A percentile compares a stretch with the other conserved stretches of the same genome.
phyloP scores from a whole-genome alignment of 2,888 invertebrate genomes.

The Tiliacea citrago region DNA sequence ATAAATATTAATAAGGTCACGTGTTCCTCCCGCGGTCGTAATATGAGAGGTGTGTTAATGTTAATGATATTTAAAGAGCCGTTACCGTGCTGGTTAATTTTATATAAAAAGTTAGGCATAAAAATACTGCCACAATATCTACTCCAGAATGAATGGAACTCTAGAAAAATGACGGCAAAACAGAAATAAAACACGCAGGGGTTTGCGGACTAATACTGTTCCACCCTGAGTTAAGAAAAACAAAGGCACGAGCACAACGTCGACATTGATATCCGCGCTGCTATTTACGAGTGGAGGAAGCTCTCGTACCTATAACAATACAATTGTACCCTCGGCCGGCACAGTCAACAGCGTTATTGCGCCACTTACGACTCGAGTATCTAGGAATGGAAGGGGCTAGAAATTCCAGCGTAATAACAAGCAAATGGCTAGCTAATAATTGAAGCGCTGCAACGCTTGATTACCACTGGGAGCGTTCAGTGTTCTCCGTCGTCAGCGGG shows the following conservation, averaged over 20 bases:
- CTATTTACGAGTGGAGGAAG: slow-evolving; percentile 66
- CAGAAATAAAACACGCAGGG: neutral
- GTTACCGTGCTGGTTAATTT: slow-evolving; percentile 29
- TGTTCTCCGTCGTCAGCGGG: slow-evolving; percentile 28
- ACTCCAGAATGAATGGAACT: neutral
- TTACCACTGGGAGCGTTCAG: slow-evolving; percentile 51
- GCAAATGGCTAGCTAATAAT: slow-evolving; percentile 66
- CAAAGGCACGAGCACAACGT: slow-evolving; percentile 49
- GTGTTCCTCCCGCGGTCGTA: slow-evolving; percentile 31
- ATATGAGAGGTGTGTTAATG: slow-evolving; percentile 36
- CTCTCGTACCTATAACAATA: slow-evolving; percentile 67
- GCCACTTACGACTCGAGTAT: slow-evolving; percentile 59
- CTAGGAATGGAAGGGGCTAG: slow-evolving; percentile 61
- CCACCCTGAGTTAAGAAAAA: slow-evolving; percentile 52
- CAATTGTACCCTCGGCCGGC: slow-evolving; percentile 61
- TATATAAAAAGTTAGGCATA: slow-evolving; percentile 20
- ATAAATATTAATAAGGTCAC: slow-evolving; percentile 47
- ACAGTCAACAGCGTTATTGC: slow-evolving; percentile 68
- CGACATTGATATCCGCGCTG: slow-evolving; percentile 67
- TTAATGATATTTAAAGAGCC: slow-evolving; percentile 36
- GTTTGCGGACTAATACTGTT: slow-evolving; percentile 1
- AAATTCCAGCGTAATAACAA: slow-evolving; percentile 65
- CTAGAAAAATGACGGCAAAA: neutral
- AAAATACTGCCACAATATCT: neutral
- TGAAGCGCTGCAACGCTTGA: slow-evolving; percentile 62